Conservation (phyloP, 1,140 invertebrate species). For the Spodoptera litura region DNA sequence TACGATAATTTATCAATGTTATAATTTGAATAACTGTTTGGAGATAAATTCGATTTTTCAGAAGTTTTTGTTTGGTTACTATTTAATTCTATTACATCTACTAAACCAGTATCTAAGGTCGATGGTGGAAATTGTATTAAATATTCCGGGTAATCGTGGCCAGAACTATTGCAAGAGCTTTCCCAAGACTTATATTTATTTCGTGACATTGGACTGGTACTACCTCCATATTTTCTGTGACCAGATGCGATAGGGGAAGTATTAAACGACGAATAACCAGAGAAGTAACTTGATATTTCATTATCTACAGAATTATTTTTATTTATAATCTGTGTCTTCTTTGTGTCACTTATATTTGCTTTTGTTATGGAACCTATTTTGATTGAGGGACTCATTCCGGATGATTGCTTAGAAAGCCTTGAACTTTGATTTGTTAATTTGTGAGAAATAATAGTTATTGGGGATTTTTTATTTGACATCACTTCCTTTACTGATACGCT, state of each 20-base stretch:
- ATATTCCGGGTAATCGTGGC: slow-evolving; percentile 25
- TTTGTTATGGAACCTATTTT: not conserved
- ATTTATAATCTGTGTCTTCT: not conserved
- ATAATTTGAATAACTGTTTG: not conserved
- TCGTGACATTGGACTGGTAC: not conserved
- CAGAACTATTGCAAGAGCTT: slow-evolving; percentile 38
- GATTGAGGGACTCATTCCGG: not conserved
- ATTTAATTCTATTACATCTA: slow-evolving; percentile 29
- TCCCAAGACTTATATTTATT: slow-evolving; percentile 30
- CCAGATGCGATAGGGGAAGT: not conserved
- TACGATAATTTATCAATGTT: not conserved
- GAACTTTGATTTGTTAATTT: not conserved
- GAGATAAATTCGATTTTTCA: not conserved
- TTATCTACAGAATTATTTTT: not conserved
- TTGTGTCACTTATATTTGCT: not conserved
- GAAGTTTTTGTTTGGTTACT: not conserved
- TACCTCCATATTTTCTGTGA: not conserved
- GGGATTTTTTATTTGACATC: not conserved
- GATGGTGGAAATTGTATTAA: slow-evolving; percentile 26
- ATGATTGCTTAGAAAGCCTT: not conserved
- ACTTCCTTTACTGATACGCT: not conserved
- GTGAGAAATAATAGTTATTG: not conserved
- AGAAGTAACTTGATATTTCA: slow-evolving; percentile 1
- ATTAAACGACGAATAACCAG: slow-evolving; percentile 2
- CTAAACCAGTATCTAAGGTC: slow-evolving; percentile 18